A percentile compares a stretch with the other conserved stretches of the same genome.
These are phyloP conservation scores for Hirundichthys speculiger DNA, from an alignment of 2,113 vertebrate species.

Conservation along the genomic window DNA sequence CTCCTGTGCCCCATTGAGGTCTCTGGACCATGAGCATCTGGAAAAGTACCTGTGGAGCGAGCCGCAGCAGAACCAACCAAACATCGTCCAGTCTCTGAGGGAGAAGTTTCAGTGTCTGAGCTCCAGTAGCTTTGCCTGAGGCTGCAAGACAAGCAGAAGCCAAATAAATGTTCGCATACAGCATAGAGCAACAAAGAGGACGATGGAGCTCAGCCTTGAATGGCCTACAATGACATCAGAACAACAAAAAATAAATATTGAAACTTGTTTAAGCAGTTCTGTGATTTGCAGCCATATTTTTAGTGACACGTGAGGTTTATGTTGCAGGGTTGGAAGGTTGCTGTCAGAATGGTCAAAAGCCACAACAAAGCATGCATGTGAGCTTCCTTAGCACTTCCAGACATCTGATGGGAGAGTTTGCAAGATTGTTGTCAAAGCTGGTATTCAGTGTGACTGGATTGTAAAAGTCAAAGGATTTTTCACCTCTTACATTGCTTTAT, in stretches of 20 bases:
- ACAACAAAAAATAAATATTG: constrained; percentile 21
- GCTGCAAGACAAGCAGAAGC: constrained; percentile 31
- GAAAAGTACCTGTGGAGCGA: constrained; percentile 93
- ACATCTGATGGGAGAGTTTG: neutral
- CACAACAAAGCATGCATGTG: constrained; percentile 45
- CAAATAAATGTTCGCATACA: constrained; percentile 35
- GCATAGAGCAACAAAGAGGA: constrained; percentile 37
- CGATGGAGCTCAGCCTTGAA: constrained; percentile 55
- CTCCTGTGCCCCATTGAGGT: constrained; percentile 62
- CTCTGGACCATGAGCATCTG: constrained; percentile 83
- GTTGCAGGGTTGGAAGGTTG: constrained; percentile 35
- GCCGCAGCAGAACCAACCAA: constrained; percentile 88
- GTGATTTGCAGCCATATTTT: constrained; percentile 19
- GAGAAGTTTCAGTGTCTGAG: constrained; percentile 98
- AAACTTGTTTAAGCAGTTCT: constrained; percentile 18
- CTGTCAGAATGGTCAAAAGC: constrained; percentile 20
- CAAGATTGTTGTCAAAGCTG: constrained; percentile 18
- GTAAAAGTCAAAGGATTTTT: constrained; percentile 17
- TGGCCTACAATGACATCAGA: constrained; percentile 7
- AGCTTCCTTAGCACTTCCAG: constrained; percentile 55
- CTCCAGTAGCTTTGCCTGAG: constrained; percentile 91
- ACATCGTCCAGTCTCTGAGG: constrained; percentile 93
- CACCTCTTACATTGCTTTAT: constrained; percentile 14
- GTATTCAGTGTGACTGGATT: constrained; percentile 23
- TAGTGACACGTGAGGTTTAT: constrained; percentile 25